Evolutionary conservation across 2,797 vertebrate species (phyloP), one percentile per base, ranked within the genome.

Genomic region (Pagetopsis macropterus): DNA sequence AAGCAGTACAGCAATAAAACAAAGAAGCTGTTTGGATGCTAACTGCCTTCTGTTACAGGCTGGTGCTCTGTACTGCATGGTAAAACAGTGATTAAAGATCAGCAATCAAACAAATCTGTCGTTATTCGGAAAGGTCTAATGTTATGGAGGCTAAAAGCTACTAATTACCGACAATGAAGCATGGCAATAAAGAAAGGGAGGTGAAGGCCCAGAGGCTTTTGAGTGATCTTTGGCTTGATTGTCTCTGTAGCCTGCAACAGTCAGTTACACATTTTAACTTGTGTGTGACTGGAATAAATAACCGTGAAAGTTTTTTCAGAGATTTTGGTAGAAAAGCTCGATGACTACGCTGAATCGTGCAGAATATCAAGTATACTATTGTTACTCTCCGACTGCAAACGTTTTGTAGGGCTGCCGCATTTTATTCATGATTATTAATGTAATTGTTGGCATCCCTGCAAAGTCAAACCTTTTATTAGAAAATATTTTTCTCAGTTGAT

Each of bases 21-120:
- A 90, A 90, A 79, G 82, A 72, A 41, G 60, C 54, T 1, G 60
- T 84, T 85, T 91, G 75, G 86, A 45, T 71, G 65, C 58, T 68
- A 52, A 83, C 63, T 10, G 59, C 55, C 64, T 70, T 4, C 37
- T 46, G 76, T 54, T 76, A 45, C 50, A 54, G 58, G 33, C 62
- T 56, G 31, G 66, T 46, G 73, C 72, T 70, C 33, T 45, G 65
- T 21, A 64, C 31, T 67, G 51, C 37, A 40, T 63, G 50, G 66
- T 83, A 67, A 83, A 88, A 78, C 2, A 1, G 65, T 33, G 46
- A 88, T 89, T 84, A 81, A 76, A 81, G 54, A 23, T 27, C 61
- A 52, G 73, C 44, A 49, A 65, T 27, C 21, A 19, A 72, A 79
- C 40, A 44, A 51, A 31, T 61, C 19, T 48, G 21, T 67, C 4